Percentiles rank a stretch among this genome's conserved stretches.
phyloP scores from a whole-genome alignment of 2,888 invertebrate genomes.

The Micoletzkya japonica region DNA sequence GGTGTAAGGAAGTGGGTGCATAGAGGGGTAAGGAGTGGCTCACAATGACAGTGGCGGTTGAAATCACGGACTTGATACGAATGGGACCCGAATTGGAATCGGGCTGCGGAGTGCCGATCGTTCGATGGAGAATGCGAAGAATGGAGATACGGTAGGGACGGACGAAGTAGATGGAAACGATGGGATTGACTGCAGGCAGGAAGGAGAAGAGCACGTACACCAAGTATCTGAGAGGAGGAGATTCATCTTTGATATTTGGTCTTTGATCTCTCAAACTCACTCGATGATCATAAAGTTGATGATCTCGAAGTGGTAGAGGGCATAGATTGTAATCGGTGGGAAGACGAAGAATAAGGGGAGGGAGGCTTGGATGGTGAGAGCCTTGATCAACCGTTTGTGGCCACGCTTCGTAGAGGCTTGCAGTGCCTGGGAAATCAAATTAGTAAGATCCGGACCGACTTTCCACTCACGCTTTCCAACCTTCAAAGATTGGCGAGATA shows the following conservation, averaged over 20 bases:
- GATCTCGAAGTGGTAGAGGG: slow-evolving; percentile 45
- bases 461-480: too few relatives aligned
- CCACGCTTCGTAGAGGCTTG: slow-evolving; percentile 20
- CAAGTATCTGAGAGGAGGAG: slow-evolving; percentile 39
- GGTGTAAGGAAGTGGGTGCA: too few relatives aligned
- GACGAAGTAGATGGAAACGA: slow-evolving; percentile 44
- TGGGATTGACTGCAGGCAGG: slow-evolving; percentile 38
- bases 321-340: slow-evolving; percentile 48
- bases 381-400: slow-evolving; percentile 29
- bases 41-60: too few relatives aligned
- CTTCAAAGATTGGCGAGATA: too few relatives aligned
- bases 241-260: neutral
- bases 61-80: too few relatives aligned
- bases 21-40: too few relatives aligned
- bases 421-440: slow-evolving; percentile 23
- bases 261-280: too few relatives aligned
- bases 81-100: too few relatives aligned
- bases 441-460: too few relatives aligned
- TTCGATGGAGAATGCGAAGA: neutral
- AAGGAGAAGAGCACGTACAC: slow-evolving; percentile 47
- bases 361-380: slow-evolving; percentile 48
- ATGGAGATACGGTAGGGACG: slow-evolving; percentile 4
- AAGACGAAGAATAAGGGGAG: slow-evolving; percentile 49
- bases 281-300: slow-evolving; percentile 34
- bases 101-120: too few relatives aligned